Conservation (phyloP, 64 coral and sea anemone species). For the Montipora sp. region DNA sequence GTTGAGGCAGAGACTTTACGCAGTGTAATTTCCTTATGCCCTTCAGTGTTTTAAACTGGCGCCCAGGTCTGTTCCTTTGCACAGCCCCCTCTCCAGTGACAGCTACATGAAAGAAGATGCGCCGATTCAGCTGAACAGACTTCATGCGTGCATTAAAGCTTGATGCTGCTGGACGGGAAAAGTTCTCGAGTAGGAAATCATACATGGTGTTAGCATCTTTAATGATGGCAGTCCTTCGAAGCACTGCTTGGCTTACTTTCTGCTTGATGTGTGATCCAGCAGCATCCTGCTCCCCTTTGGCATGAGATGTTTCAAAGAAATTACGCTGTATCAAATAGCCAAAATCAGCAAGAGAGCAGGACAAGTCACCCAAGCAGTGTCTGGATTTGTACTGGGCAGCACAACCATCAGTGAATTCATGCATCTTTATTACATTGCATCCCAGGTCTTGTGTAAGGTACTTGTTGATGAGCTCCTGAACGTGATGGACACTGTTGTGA, state of each 20-base stretch:
- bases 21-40: slow-evolving; percentile 13
- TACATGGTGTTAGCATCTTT: slow-evolving; percentile 49
- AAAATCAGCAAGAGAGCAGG: slow-evolving; percentile 65
- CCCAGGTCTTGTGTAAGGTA: slow-evolving; percentile 33
- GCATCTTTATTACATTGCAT: slow-evolving; percentile 16
- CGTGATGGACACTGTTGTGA: slow-evolving; percentile 21
- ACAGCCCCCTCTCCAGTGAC: slow-evolving; percentile 23
- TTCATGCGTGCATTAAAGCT: slow-evolving; percentile 19
- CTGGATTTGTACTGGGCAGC: slow-evolving; percentile 71
- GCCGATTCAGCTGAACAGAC: slow-evolving; percentile 37
- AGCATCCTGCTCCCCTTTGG: slow-evolving; percentile 46
- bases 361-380: slow-evolving; percentile 71
- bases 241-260: slow-evolving; percentile 37
- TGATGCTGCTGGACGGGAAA: slow-evolving; percentile 35
- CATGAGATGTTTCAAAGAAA: slow-evolving; percentile 51
- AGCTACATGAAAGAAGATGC: slow-evolving; percentile 56
- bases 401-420: slow-evolving; percentile 77
- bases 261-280: slow-evolving; percentile 32
- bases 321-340: slow-evolving; percentile 28
- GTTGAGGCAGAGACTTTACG: slow-evolving; percentile 4
- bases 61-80: slow-evolving; percentile 6
- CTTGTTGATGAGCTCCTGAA: neutral
- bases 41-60: slow-evolving; percentile 16
- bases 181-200: slow-evolving; percentile 31
- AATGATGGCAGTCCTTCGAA: slow-evolving; percentile 25